Base-by-base conservation (phyloP, 2,113 vertebrate genomes). In the Lates calcarifer region DNA sequence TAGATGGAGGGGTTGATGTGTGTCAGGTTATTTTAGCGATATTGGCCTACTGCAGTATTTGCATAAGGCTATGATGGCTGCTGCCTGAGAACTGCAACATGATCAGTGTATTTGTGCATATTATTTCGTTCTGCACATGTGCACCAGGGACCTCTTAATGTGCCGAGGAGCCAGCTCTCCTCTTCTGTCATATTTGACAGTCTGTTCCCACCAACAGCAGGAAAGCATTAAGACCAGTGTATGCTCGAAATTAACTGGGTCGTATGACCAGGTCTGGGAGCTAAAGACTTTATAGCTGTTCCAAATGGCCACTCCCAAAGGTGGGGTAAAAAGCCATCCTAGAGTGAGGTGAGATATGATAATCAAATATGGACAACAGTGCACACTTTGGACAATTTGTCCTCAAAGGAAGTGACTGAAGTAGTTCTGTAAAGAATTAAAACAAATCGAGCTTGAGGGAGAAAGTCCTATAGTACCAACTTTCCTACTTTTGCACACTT, bases 121-220 rank as follows among this genome's bases (percentile, higher is more conserved):
- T 71, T 39, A 22, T 72, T 74, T 66, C 13, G 0, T 68, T 67
- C 33, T 66, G 43, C 66, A 79, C 60, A 29, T 67, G 33, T 68
- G 49, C 76, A 65, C 31, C 31, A 29, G 37, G 61, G 60, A 72
- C 35, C 33, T 41, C 39, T 49, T 3, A 10, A 3, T 77, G 5
- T 71, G 55, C 47, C 17, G 45, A 74, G 41, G 37, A 4, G 3
- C 64, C 78, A 75, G 55, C 55, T 56, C 73, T 60, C 57, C 72
- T 82, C 47, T 75, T 14, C 67, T 82, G 82, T 82, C 78, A 69
- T 1, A 49, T 51, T 4, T 67, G 66, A 77, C 85, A 65, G 58
- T 31, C 35, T 57, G 18, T 51, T 64, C 58, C 63, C 77, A 61
- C 70, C 58, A 56, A 28, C 57, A 49, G 62, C 66, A 47, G 63